Base-by-base conservation (phyloP, 2,888 invertebrate species). In the Macrostomum cliftonense region DNA sequence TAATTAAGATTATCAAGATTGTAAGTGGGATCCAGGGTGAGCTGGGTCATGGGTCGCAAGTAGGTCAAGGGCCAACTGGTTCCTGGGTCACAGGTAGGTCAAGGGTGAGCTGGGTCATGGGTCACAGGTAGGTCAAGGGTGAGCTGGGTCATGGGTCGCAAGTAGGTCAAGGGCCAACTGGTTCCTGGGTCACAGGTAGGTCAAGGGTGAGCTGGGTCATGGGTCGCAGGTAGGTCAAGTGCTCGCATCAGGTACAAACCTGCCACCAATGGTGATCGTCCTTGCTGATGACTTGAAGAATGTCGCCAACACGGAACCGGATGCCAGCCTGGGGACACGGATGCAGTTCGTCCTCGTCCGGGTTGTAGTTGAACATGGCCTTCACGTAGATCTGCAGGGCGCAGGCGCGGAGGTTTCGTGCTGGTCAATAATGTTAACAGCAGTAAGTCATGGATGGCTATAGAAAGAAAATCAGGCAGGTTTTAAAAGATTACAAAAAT, bases 351-450 rank as follows among this genome's bases (percentile, higher is more conserved):
- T 99, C 97, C 71, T 95, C 89, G 64, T 85, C 74, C 40, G 95
- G 93, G 74, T 91, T 87, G 73, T 95, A 97, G 74, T 91, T 88
- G 74, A 95, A 95, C 74, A 91, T 86, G 56, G 93, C 88, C 71
- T 91, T 80, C 61, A 95, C 93, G 75, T 91, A 97, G 73, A 93
- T 93, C 95, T 97, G 77, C 12, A 60, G 28, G 28, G 28, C 28
- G 28, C n/a, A n/a, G n/a, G n/a, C n/a, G n/a, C n/a, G n/a, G n/a
- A n/a, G n/a, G n/a, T n/a, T n/a, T n/a, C n/a, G n/a, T n/a, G n/a
- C n/a, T n/a, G n/a, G n/a, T n/a, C n/a, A n/a, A n/a, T n/a, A n/a
- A n/a, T n/a, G n/a, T n/a, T n/a, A n/a, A n/a, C n/a, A n/a, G n/a
- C n/a, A n/a, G n/a, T n/a, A n/a, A n/a, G n/a, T n/a, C n/a, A n/a